Evolutionary conservation across 2,797 vertebrate species (phyloP), one percentile per base, ranked within the genome.

Genomic region (Menidia menidia): DNA sequence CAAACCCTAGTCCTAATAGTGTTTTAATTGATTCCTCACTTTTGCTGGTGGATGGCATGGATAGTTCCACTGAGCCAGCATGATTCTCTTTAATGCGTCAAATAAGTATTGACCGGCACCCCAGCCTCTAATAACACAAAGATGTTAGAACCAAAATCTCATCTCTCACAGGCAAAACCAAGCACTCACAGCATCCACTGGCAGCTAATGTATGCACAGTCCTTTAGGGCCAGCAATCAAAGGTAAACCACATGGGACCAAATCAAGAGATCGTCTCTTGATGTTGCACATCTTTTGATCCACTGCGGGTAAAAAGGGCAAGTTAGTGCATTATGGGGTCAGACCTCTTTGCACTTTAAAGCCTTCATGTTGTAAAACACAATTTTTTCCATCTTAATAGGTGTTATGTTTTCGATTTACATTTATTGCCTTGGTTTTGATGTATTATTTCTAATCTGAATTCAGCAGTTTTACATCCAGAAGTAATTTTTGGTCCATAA

Each of bases 1-100:
- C 79, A 78, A 67, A 83, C 78, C 50, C 5, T 14, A 43, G 42
- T 73, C 71, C 61, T 83, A 84, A 90, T 77, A 61, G 87, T 75
- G 73, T 82, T 91, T 91, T 86, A 90, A 92, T 88, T 88, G 90
- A 93, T 91, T 83, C 56, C 68, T 60, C 72, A 64, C 68, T 64
- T 31, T 74, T 63, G 73, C 69, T 80, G 76, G 44, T 70, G 73
- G 77, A 83, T 66, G 68, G 72, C 76, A 2, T 63, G 75, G 70
- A 30, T 78, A 76, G 75, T 79, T 75, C 44, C 79, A 74, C 75
- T 5, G 63, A 86, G 75, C 75, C 77, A 64, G 64, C 75, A 14
- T 54, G 44, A 75, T 65, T 76, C 75, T 79, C 76, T 87, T 86
- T 76, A 81, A 82, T 81, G 71, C 53, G 47, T 82, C 73, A 77